Evolutionary conservation across 2,113 vertebrate species (phyloP).

Genomic region (Salvelinus alpinus): DNA sequence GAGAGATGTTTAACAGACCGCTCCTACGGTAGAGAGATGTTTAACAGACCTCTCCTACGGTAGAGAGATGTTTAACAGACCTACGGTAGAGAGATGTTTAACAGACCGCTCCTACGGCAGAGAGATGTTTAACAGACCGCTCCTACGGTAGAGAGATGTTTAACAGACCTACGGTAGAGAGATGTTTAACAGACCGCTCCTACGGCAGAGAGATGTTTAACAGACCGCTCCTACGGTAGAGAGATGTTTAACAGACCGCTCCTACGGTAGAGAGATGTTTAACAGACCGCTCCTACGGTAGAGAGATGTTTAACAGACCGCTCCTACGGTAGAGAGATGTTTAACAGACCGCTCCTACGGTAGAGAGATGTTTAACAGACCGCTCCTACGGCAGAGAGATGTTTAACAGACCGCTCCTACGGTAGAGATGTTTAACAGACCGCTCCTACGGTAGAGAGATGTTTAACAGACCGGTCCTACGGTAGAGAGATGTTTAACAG

Average conservation of each 20-base stretch:
- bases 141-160: conserved; percentile 67
- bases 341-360: neutral
- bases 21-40: neutral
- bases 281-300: too few species aligned
- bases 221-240: neutral
- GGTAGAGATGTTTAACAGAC: neutral
- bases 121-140: too few species aligned
- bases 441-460: too few species aligned
- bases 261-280: neutral
- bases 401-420: neutral
- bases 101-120: conserved; percentile 80
- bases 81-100: too few species aligned
- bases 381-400: neutral
- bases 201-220: too few species aligned
- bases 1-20: neutral
- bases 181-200: too few species aligned
- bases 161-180: too few species aligned
- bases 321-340: too few species aligned
- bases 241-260: neutral
- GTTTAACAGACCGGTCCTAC: too few species aligned
- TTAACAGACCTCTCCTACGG: neutral
- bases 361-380: neutral
- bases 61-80: neutral
- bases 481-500: neutral
- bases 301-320: neutral